Evolutionary conservation across 2,888 invertebrate genomes (phyloP).

Genomic region (Matsumyia berberina): DNA sequence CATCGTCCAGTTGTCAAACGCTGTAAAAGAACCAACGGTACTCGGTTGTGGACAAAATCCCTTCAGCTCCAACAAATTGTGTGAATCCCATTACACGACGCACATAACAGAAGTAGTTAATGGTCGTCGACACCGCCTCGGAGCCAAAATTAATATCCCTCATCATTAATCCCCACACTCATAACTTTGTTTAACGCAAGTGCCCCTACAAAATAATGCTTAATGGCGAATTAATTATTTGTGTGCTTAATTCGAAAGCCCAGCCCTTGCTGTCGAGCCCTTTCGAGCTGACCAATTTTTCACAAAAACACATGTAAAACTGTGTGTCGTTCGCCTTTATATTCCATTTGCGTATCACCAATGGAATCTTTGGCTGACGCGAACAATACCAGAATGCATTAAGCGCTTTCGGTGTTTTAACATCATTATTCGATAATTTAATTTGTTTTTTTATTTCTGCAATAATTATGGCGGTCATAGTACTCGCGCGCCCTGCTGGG

Average conservation of each 20-base stretch:
- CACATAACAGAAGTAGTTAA: no score
- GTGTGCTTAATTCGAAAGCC: conserved; percentile 14
- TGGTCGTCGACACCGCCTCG: no score
- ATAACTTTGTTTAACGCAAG: conserved; percentile 14
- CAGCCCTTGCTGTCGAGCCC: background rate
- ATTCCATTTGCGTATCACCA: conserved; percentile 49
- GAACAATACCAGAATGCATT: conserved; percentile 51
- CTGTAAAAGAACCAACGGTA: no score
- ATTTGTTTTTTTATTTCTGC: conserved; percentile 6
- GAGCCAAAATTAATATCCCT: background rate
- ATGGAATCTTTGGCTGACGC: conserved; percentile 49
- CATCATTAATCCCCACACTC: conserved; percentile 3
- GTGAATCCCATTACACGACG: no score
- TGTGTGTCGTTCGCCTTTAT: conserved; percentile 1
- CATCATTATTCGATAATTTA: conserved; percentile 68
- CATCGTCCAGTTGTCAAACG: no score
- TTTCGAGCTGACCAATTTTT: conserved; percentile 2
- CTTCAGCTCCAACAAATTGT: background rate
- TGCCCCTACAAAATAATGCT: conserved; percentile 1
- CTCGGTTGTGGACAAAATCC: background rate
- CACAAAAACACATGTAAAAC: background rate
- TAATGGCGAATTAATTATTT: conserved; percentile 38
- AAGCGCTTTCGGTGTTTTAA: conserved; percentile 56
- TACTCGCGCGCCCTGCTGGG: background rate
- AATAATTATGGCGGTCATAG: conserved; percentile 46